A percentile compares a stretch with the other conserved stretches of the same genome.
phyloP scores from a whole-genome alignment of 2,797 vertebrate species.

The Enteromius afrohamiltoni region DNA sequence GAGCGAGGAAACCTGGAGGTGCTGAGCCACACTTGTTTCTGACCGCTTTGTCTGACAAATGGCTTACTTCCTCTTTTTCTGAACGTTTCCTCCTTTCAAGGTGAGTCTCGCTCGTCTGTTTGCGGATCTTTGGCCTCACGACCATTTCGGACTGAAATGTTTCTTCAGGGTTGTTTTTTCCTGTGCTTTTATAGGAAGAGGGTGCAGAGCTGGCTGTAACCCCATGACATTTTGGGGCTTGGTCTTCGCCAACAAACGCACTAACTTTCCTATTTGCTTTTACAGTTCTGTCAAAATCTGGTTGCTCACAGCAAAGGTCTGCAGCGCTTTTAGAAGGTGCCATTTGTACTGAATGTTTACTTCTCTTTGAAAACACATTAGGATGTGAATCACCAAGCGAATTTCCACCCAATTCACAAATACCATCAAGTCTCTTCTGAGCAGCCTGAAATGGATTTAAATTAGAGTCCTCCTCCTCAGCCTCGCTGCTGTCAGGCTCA shows the following conservation, averaged over 20 bases:
- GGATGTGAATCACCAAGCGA: constrained; percentile 60
- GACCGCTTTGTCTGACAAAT: constrained; percentile 44
- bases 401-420: constrained; percentile 68
- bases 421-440: constrained; percentile 64
- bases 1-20: constrained; percentile 50
- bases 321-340: constrained; percentile 53
- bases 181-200: constrained; percentile 49
- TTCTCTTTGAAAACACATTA: constrained; percentile 56
- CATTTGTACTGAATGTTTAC: constrained; percentile 58
- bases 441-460: constrained; percentile 58
- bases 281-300: constrained; percentile 47
- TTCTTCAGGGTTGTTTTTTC: constrained; percentile 55
- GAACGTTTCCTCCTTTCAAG: constrained; percentile 65
- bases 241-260: constrained; percentile 45
- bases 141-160: constrained; percentile 73
- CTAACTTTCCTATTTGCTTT: constrained; percentile 58
- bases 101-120: constrained; percentile 62
- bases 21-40: constrained; percentile 52
- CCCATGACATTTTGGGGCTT: constrained; percentile 41
- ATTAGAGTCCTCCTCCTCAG: constrained; percentile 67
- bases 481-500: constrained; percentile 73
- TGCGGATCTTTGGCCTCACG: constrained; percentile 84
- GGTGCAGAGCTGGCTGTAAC: constrained; percentile 35
- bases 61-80: constrained; percentile 4
- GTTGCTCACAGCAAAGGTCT: constrained; percentile 45